These are phyloP conservation scores for Charaxes varanes DNA, from an alignment of 1,140 invertebrate species.

Conservation along the genomic window DNA sequence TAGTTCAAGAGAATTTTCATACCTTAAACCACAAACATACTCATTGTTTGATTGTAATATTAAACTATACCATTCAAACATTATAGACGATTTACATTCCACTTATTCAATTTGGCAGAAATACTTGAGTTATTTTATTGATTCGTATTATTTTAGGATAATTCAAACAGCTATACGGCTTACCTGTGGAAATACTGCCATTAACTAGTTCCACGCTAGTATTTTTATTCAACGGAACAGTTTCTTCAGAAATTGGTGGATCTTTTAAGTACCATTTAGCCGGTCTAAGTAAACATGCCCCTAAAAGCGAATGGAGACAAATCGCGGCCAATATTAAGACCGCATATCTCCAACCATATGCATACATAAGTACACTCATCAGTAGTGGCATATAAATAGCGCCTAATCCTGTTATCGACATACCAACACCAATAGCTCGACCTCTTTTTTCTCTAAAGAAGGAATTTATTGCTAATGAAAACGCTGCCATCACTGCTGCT, in stretches of 20 bases:
- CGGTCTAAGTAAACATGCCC: slow-evolving; percentile 74
- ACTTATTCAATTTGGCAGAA: no score
- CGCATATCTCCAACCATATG: slow-evolving; percentile 71
- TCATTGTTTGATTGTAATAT: no score
- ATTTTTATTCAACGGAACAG: slow-evolving; percentile 43
- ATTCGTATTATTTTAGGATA: no score
- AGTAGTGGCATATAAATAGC: slow-evolving; percentile 68
- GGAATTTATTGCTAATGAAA: slow-evolving; percentile 72
- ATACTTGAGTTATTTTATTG: no score
- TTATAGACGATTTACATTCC: no score
- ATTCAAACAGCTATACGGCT: neutral
- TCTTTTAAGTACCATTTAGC: slow-evolving; percentile 75
- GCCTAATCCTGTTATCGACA: slow-evolving; percentile 73
- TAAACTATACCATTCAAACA: no score
- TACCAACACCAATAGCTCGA: slow-evolving; percentile 71
- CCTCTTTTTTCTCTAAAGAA: slow-evolving; percentile 73
- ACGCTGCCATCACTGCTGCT: slow-evolving; percentile 64
- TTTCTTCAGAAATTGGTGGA: slow-evolving; percentile 41
- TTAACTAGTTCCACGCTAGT: slow-evolving; percentile 34
- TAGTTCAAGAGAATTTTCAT: no score
- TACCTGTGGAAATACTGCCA: slow-evolving; percentile 42
- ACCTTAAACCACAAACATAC: no score
- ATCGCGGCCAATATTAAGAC: slow-evolving; percentile 74
- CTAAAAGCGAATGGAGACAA: slow-evolving; percentile 73
- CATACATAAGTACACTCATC: slow-evolving; percentile 64